Evolutionary conservation across 1,140 invertebrate species (phyloP).

Genomic region (Drosophila ogumai): DNA sequence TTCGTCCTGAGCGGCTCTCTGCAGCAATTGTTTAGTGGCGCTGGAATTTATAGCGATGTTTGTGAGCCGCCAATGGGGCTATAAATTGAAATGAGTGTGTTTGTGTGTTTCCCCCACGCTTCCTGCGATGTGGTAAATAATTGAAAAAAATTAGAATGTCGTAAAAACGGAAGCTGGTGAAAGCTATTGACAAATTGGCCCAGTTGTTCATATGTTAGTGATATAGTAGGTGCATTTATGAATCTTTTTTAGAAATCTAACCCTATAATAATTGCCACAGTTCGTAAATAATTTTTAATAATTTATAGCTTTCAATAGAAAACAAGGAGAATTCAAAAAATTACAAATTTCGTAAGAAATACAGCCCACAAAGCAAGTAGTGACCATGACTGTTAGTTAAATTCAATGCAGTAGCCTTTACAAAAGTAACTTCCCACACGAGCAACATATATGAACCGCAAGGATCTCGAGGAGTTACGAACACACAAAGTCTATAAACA

Average conservation of each 20-base stretch:
- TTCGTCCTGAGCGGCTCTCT: conserved; percentile 2
- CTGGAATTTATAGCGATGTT: conserved; percentile 73
- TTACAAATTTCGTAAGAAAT: not conserved
- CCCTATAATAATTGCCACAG: not conserved
- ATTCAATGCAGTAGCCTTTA: conserved; percentile 4
- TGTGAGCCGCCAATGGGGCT: conserved; percentile 59
- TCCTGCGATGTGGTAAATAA: conserved; percentile 53
- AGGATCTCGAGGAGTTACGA: conserved; percentile 30
- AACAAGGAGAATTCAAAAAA: not conserved
- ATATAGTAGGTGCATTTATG: not conserved
- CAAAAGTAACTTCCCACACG: conserved; percentile 21
- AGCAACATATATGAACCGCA: conserved; percentile 44
- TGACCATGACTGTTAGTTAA: conserved; percentile 1
- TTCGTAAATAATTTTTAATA: not conserved
- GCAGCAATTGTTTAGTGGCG: conserved; percentile 70
- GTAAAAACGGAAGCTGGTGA: conserved; percentile 12
- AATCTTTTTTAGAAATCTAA: not conserved
- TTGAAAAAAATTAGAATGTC: conserved; percentile 53
- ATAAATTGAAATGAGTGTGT: conserved; percentile 69
- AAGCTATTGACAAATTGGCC: conserved; percentile 47
- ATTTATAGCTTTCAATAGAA: not conserved
- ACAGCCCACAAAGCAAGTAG: not conserved
- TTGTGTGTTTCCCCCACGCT: not conserved
- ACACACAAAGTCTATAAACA: conserved; percentile 71
- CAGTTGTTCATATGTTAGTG: conserved; percentile 1